These are phyloP conservation scores for Odobenus rosmarus DNA, from an alignment of 2,113 vertebrate species.

Conservation along the genomic window DNA sequence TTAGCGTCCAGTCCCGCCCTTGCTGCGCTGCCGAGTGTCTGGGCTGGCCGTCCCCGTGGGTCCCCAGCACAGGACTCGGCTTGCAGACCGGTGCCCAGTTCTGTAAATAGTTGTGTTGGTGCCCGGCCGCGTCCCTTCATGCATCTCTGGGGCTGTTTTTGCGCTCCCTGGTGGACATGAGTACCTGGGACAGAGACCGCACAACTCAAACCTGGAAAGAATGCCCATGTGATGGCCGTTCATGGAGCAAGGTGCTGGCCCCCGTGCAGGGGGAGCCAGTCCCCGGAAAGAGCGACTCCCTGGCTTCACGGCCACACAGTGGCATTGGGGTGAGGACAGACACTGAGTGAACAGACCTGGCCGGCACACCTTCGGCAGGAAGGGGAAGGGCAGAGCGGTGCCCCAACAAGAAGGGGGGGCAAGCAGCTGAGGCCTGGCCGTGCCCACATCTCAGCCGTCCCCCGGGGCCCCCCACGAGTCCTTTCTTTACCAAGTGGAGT, in stretches of 20 bases:
- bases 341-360: not conserved
- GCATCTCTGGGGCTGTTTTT: not conserved
- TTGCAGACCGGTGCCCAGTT: accelerated
- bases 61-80: not conserved
- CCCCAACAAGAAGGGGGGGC: not conserved
- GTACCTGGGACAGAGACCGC: not conserved
- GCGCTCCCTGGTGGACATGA: accelerated
- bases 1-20: not conserved
- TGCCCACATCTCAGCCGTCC: not conserved
- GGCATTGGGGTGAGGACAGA: accelerated
- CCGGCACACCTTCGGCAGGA: not conserved
- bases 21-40: accelerated
- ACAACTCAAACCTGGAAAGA: not conserved
- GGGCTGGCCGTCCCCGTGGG: not conserved
- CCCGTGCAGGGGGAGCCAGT: not conserved
- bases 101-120: not conserved
- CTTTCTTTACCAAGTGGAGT: not conserved
- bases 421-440: not conserved
- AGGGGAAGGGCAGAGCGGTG: not conserved
- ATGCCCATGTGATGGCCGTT: not conserved
- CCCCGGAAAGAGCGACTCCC: not conserved
- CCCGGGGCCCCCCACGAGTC: not conserved
- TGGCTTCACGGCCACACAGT: not conserved
- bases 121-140: accelerated
- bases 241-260: too few species aligned